Conservation (phyloP, 2,797 vertebrate genomes). For the Neosilurus hyrtlii region DNA sequence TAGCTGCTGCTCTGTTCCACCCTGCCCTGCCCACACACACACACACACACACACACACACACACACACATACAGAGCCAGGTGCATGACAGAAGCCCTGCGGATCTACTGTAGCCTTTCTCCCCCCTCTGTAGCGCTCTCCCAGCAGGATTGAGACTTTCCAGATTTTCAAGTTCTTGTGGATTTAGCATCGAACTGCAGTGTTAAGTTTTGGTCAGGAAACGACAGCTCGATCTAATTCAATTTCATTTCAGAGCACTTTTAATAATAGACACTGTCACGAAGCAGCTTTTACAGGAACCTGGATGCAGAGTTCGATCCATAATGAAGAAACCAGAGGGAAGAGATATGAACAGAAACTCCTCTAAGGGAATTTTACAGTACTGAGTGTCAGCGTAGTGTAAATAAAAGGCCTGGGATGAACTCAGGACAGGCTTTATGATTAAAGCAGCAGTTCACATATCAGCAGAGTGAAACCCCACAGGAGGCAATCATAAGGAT, state of each 20-base stretch:
- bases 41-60: constrained; percentile 27
- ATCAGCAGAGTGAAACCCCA: background rate
- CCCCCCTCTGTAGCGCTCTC: background rate
- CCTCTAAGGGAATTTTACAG: background rate
- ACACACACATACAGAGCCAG: constrained; percentile 40
- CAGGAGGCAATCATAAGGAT: background rate
- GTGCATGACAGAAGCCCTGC: background rate
- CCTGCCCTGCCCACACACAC: constrained; percentile 65
- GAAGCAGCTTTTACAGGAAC: background rate
- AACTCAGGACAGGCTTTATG: background rate
- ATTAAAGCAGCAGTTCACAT: background rate
- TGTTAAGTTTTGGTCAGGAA: background rate
- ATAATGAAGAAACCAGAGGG: background rate
- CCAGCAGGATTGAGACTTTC: background rate
- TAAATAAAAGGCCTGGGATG: background rate
- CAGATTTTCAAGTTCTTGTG: background rate
- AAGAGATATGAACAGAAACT: background rate
- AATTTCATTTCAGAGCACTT: background rate
- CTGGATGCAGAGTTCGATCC: background rate
- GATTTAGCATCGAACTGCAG: background rate
- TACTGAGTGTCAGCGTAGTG: background rate
- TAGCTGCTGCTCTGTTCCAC: constrained; percentile 73
- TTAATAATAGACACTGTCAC: background rate
- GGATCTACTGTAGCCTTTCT: background rate
- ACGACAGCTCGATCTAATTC: background rate